These are phyloP conservation scores for Phataginus tetradactyla DNA, from an alignment of 2,797 vertebrate genomes.

Conservation along the genomic window DNA sequence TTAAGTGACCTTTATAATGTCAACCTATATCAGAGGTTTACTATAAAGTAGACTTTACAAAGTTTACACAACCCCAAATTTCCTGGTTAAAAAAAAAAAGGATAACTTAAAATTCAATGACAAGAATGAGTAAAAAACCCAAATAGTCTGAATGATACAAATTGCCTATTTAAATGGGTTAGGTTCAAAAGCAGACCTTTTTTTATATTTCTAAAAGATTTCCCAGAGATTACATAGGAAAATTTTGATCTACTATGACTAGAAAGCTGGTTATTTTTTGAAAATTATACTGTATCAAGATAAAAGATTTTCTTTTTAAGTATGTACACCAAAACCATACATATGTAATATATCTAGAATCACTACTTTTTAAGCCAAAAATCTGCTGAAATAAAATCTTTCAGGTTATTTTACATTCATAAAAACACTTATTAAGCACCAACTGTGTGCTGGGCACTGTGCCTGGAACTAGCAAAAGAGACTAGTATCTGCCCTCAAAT, in stretches of 20 bases:
- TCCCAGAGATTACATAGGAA: slow-evolving; percentile 31
- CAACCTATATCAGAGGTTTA: not conserved
- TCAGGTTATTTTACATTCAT: not conserved
- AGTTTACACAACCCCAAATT: slow-evolving; percentile 37
- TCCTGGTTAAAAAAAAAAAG: not conserved
- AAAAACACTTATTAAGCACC: slow-evolving; percentile 16
- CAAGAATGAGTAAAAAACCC: not conserved
- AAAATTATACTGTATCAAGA: not conserved
- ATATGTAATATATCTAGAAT: not conserved
- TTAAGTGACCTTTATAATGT: slow-evolving; percentile 64
- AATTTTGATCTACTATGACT: slow-evolving; percentile 2
- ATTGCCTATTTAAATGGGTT: slow-evolving; percentile 41
- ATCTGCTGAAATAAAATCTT: slow-evolving; percentile 24
- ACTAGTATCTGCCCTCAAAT: not conserved
- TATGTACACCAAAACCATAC: not conserved
- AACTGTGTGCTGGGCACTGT: not conserved
- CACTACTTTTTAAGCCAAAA: slow-evolving; percentile 52
- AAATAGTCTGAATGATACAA: slow-evolving; percentile 49
- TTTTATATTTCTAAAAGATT: slow-evolving; percentile 44
- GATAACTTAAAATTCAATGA: slow-evolving; percentile 50
- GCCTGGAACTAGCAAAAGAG: not conserved
- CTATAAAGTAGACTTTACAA: slow-evolving; percentile 30
- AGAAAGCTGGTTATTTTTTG: not conserved
- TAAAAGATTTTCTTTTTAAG: slow-evolving; percentile 45
- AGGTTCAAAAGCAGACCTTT: slow-evolving; percentile 34